Percentiles rank a stretch among this genome's conserved stretches.
Evolutionary conservation across 2,888 invertebrate genomes (phyloP).

Genomic region (Parnassius smintheus): DNA sequence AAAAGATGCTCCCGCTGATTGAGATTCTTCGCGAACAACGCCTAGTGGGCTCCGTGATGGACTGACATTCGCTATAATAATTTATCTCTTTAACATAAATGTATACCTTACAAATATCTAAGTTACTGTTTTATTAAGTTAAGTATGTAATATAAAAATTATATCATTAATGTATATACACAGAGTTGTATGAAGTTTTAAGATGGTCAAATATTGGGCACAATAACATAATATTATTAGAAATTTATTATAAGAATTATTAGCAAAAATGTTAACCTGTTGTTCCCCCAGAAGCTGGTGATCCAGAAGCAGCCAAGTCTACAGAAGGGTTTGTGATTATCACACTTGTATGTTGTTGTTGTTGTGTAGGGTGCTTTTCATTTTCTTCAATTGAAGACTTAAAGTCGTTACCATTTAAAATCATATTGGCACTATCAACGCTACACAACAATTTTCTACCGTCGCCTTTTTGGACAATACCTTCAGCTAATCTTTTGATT

Average conservation of each 20-base stretch:
- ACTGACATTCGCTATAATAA: slow-evolving; percentile 67
- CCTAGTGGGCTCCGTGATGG: slow-evolving; percentile 77
- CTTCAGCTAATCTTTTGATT: slow-evolving; percentile 72
- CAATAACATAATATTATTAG: no score
- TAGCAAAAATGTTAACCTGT: slow-evolving; percentile 50
- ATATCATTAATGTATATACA: no score
- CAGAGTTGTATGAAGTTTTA: no score
- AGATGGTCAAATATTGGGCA: no score
- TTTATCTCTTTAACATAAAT: not conserved
- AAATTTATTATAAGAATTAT: no score
- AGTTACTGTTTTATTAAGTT: no score
- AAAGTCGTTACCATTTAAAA: slow-evolving; percentile 61
- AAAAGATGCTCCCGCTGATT: slow-evolving; percentile 71
- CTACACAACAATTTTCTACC: slow-evolving; percentile 69
- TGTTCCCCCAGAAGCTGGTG: slow-evolving; percentile 68
- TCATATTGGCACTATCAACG: slow-evolving; percentile 68
- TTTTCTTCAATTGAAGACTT: slow-evolving; percentile 60
- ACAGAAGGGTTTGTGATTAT: slow-evolving; percentile 87
- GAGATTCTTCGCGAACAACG: slow-evolving; percentile 82
- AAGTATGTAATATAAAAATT: no score
- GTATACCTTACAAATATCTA: no score
- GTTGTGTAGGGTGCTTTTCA: slow-evolving; percentile 47
- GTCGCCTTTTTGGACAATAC: slow-evolving; percentile 75
- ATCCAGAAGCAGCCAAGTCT: slow-evolving; percentile 78
- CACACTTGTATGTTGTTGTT: slow-evolving; percentile 80